phyloP scores from a whole-genome alignment of 2,113 vertebrate genomes.

The Peromyscus leucopus region DNA sequence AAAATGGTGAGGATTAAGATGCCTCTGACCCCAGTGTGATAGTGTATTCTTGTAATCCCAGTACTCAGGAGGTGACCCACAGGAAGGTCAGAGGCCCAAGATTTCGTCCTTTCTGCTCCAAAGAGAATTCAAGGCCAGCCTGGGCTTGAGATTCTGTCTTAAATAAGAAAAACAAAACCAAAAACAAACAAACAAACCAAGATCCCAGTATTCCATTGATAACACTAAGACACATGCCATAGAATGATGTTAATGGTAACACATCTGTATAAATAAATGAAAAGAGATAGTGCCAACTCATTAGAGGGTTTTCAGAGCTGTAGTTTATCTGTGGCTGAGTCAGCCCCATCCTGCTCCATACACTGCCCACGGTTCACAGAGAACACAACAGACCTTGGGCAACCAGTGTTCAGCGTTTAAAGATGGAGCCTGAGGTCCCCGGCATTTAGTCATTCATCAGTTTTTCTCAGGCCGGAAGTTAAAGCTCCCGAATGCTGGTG shows the following conservation, averaged over 20 bases:
- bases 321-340: neutral
- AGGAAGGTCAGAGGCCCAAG: neutral
- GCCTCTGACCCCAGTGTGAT: neutral
- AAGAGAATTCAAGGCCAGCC: neutral
- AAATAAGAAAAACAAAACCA: neutral
- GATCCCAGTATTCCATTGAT: neutral
- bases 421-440: neutral
- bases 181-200: neutral
- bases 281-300: neutral
- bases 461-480: neutral
- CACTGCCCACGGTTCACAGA: neutral
- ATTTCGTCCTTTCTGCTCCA: neutral
- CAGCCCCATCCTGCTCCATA: neutral
- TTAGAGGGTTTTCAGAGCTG: neutral
- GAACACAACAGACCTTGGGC: neutral
- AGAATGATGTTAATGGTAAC: neutral
- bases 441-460: neutral
- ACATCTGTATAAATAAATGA: neutral
- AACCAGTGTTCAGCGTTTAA: neutral
- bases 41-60: neutral
- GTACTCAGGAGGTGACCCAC: neutral
- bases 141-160: neutral
- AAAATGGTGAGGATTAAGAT: conserved; percentile 10
- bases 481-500: neutral
- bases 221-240: neutral